Conservation (phyloP, 1,140 invertebrate genomes). For the Macrobrachium rosenbergii region DNA sequence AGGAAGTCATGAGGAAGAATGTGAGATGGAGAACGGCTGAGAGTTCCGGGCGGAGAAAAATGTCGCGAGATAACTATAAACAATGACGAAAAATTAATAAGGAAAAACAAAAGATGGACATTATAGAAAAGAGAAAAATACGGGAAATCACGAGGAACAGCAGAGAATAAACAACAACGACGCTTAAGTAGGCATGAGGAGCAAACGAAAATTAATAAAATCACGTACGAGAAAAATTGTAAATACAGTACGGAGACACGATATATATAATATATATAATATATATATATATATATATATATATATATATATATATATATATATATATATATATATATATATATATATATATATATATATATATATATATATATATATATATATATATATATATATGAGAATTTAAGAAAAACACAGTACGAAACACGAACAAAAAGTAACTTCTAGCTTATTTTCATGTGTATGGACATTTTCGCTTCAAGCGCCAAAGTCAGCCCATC, state of each 20-base stretch:
- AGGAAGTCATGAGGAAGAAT: neutral
- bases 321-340: too few relatives aligned
- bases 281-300: too few relatives aligned
- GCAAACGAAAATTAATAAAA: neutral
- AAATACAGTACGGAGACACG: too few relatives aligned
- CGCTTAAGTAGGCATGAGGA: neutral
- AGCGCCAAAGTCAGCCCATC: too few relatives aligned
- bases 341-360: too few relatives aligned
- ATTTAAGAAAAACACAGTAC: neutral
- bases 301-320: too few relatives aligned
- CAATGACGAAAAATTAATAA: neutral
- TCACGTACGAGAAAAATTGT: neutral
- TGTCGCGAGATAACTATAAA: neutral
- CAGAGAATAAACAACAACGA: neutral
- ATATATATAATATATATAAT: too few relatives aligned
- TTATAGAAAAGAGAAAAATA: neutral
- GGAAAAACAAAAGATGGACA: neutral
- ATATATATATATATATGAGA: too few relatives aligned
- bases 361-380: too few relatives aligned
- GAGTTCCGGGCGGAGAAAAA: neutral
- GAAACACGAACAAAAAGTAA: neutral
- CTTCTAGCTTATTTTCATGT: too few relatives aligned
- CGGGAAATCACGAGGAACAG: neutral
- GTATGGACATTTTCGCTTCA: too few relatives aligned
- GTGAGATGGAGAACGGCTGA: neutral